phyloP scores from a whole-genome alignment of 2,888 invertebrate genomes.

The Pollenia angustigena region DNA sequence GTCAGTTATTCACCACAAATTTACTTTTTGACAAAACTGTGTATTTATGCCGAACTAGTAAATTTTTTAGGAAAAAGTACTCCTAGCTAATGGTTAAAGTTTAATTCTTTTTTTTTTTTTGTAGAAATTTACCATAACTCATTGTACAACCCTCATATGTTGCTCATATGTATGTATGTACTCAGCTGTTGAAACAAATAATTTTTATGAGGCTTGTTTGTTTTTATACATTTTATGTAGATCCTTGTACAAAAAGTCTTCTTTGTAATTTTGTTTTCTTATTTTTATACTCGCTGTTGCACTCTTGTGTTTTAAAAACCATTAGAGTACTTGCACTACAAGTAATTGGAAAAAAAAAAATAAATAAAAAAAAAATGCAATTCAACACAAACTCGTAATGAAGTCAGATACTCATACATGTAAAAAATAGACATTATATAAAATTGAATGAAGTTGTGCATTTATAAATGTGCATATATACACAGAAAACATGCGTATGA shows the following conservation, averaged over 20 bases:
- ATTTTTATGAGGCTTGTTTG: slow-evolving; percentile 60
- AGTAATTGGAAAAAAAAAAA: slow-evolving; percentile 60
- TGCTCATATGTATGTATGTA: not conserved
- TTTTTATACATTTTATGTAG: not conserved
- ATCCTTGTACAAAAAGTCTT: slow-evolving; percentile 3
- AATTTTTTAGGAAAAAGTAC: too few species aligned
- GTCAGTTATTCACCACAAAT: too few species aligned
- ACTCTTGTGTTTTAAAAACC: slow-evolving; percentile 59
- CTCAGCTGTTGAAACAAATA: slow-evolving; percentile 55
- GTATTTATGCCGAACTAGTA: too few species aligned
- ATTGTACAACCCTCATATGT: too few species aligned
- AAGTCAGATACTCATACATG: slow-evolving; percentile 9
- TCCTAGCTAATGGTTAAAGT: too few species aligned
- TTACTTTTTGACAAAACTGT: too few species aligned
- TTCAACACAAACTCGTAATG: slow-evolving; percentile 50
- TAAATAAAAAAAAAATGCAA: slow-evolving; percentile 21
- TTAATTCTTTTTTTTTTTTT: too few species aligned
- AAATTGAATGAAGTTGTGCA: slow-evolving; percentile 24
- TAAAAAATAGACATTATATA: not conserved
- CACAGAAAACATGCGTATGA: not conserved
- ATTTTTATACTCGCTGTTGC: slow-evolving; percentile 29
- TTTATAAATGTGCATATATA: not conserved
- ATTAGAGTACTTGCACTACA: slow-evolving; percentile 56
- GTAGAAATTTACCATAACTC: too few species aligned
- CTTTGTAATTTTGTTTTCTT: slow-evolving; percentile 4